Conservation (phyloP, 2,113 vertebrate genomes). For the Pangasianodon hypophthalmus region DNA sequence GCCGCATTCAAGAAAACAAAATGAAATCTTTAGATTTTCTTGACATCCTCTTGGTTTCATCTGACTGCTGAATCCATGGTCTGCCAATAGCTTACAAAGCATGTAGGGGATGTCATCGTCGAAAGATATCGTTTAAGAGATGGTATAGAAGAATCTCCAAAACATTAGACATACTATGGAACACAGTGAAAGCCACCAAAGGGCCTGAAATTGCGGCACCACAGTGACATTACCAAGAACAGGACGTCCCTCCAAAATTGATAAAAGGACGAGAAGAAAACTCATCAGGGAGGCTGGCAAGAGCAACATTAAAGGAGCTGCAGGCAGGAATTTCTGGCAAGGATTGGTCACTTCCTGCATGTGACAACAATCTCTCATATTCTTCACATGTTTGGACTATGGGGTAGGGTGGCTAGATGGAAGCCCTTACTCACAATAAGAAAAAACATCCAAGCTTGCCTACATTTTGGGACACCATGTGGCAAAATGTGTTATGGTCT, state of each 20-base stretch:
- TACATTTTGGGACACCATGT: neutral
- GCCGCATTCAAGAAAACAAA: neutral
- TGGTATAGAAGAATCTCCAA: neutral
- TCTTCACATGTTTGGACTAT: neutral
- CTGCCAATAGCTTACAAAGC: neutral
- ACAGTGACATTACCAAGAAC: neutral
- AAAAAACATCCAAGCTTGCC: neutral
- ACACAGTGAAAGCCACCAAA: neutral
- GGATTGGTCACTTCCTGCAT: neutral
- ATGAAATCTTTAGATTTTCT: neutral
- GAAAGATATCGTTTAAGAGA: neutral
- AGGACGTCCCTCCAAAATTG: neutral
- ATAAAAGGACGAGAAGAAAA: neutral
- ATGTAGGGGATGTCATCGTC: neutral
- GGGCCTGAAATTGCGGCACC: neutral
- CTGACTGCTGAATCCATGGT: neutral
- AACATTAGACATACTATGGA: neutral
- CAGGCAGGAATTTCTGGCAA: too few species aligned
- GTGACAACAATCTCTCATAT: neutral
- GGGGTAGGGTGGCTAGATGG: neutral
- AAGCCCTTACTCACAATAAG: neutral
- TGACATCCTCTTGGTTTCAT: neutral
- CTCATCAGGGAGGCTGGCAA: neutral
- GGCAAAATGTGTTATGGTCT: neutral
- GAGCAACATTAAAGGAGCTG: neutral